Evolutionary conservation across 2,888 invertebrate genomes (phyloP).

Genomic region (Deroplatys truncata): DNA sequence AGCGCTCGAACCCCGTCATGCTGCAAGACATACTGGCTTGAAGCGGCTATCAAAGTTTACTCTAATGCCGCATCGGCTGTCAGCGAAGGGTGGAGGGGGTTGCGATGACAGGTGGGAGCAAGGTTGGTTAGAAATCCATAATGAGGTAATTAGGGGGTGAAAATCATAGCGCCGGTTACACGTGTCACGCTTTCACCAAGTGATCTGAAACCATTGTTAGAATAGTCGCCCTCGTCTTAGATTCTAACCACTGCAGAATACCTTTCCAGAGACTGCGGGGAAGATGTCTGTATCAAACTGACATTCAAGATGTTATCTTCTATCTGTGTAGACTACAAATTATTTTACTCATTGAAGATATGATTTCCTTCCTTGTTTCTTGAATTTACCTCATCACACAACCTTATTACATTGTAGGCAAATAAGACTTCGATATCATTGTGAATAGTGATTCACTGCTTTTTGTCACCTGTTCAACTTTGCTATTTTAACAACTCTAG

Average conservation of each 20-base stretch:
- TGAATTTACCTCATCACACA: too few relatives aligned
- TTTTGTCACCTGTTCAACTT: too few relatives aligned
- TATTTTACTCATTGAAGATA: too few relatives aligned
- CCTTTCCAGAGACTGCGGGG: neutral
- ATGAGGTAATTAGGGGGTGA: slow-evolving; percentile 16
- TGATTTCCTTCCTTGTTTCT: too few relatives aligned
- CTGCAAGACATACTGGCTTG: too few relatives aligned
- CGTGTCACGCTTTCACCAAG: neutral
- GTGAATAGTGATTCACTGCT: too few relatives aligned
- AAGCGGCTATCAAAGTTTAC: neutral
- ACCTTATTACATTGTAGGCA: too few relatives aligned
- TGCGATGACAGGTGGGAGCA: neutral
- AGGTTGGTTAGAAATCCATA: slow-evolving; percentile 11
- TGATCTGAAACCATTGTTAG: neutral
- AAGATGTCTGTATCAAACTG: neutral
- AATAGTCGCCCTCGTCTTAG: neutral
- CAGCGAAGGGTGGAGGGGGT: too few relatives aligned
- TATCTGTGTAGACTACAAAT: too few relatives aligned
- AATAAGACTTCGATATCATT: too few relatives aligned
- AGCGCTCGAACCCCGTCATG: neutral
- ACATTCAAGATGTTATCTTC: too few relatives aligned
- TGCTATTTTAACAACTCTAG: too few relatives aligned
- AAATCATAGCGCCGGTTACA: neutral
- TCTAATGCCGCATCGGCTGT: neutral
- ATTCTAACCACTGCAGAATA: neutral